A percentile compares a stretch with the other conserved stretches of the same genome.
phyloP scores from a whole-genome alignment of 2,888 invertebrate species.

The Cheiracanthium punctorium region DNA sequence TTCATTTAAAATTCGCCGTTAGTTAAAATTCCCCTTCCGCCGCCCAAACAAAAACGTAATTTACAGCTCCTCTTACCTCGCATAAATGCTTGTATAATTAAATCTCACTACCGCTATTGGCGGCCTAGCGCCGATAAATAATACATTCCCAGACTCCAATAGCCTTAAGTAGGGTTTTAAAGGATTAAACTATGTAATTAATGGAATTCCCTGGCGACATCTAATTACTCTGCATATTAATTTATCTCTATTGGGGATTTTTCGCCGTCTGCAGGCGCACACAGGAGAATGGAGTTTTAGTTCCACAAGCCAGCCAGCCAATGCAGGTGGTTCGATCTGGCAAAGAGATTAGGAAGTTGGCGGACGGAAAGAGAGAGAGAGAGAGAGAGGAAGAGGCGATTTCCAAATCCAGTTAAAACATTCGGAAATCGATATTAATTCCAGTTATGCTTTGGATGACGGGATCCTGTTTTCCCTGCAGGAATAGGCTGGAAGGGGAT shows the following conservation, averaged over 20 bases:
- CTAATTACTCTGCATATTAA: constrained; percentile 8
- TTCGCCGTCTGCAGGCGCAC: neutral
- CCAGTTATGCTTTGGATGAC: neutral
- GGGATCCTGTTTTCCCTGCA: neutral
- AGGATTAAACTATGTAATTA: constrained; percentile 10
- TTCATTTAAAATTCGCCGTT: neutral
- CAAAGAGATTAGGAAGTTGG: neutral
- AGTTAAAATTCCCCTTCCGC: neutral
- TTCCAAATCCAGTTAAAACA: neutral
- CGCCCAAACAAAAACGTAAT: neutral
- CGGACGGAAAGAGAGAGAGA: neutral
- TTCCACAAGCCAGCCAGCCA: neutral
- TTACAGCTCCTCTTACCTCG: neutral
- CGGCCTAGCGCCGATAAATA: neutral
- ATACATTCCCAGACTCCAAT: neutral
- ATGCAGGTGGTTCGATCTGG: neutral
- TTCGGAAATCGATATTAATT: constrained; percentile 18
- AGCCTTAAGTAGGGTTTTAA: neutral
- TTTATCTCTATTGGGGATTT: neutral
- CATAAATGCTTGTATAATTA: constrained; percentile 1
- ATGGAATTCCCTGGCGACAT: neutral
- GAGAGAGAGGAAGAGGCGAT: too few relatives aligned
- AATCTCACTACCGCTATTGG: neutral
- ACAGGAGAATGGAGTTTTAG: neutral
- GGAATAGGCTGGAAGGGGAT: neutral